phyloP scores from a whole-genome alignment of 2,797 vertebrate species.

The Oophaga sylvatica region DNA sequence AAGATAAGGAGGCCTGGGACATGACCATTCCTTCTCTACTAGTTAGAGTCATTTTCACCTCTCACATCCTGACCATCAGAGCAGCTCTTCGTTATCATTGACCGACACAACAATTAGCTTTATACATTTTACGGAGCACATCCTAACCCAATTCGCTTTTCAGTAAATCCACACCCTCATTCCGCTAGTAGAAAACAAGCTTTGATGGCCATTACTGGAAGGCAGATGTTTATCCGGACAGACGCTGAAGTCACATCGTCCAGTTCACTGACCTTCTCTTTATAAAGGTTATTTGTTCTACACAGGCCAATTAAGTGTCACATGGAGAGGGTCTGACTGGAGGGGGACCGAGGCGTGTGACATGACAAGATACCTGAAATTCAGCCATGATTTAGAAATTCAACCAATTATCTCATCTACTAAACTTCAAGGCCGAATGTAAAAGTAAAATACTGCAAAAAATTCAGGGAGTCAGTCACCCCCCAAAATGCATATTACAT shows the following conservation, averaged over 20 bases:
- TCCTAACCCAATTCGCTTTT: constrained; percentile 7
- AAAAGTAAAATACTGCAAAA: too few relatives aligned
- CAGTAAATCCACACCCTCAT: neutral
- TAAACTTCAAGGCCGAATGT: neutral
- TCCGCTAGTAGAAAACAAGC: neutral
- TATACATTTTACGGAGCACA: neutral
- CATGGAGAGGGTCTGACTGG: neutral
- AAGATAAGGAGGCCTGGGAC: too few relatives aligned
- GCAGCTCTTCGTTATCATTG: neutral
- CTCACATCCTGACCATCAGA: neutral
- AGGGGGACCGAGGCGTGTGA: neutral
- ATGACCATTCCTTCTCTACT: neutral
- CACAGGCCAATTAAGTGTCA: constrained; percentile 5
- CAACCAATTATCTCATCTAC: neutral
- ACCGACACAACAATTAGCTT: neutral
- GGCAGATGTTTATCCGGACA: neutral
- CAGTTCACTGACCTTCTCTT: neutral
- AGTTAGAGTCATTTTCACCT: neutral
- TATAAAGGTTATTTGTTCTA: neutral
- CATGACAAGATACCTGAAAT: neutral
- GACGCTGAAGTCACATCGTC: neutral
- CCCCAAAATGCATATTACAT: too few relatives aligned
- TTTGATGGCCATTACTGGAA: constrained; percentile 8
- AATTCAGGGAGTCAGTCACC: too few relatives aligned
- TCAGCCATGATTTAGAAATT: neutral